A percentile compares a stretch with the other conserved stretches of the same genome.
phyloP scores from a whole-genome alignment of 2,888 invertebrate genomes.

The Ctenicera cuprea region DNA sequence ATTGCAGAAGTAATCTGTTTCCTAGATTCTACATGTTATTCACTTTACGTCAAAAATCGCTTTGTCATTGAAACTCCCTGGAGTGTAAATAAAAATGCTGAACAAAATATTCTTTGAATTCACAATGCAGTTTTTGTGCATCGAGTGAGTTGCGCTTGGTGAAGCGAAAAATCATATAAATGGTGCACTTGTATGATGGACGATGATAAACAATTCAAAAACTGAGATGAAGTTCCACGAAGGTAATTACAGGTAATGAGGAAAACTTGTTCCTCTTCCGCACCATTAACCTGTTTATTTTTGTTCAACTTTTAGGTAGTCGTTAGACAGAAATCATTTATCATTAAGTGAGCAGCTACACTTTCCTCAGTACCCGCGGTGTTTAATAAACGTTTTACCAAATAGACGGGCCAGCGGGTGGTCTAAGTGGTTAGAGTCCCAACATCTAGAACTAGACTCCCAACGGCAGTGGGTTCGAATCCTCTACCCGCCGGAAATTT shows the following conservation, averaged over 20 bases:
- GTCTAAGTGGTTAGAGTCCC: too few species aligned
- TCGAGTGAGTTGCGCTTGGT: background rate
- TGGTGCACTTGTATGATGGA: background rate
- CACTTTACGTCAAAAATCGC: slow-evolving; percentile 24
- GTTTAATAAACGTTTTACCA: too few species aligned
- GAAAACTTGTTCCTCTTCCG: background rate
- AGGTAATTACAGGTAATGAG: slow-evolving; percentile 3
- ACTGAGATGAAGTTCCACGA: background rate
- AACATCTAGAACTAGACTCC: too few species aligned
- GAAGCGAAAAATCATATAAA: background rate
- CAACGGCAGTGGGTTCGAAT: too few species aligned
- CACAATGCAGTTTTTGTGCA: slow-evolving; percentile 1
- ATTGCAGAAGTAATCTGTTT: background rate
- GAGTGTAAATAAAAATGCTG: slow-evolving; percentile 22
- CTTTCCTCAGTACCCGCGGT: too few species aligned
- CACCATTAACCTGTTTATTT: background rate
- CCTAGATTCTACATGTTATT: slow-evolving; percentile 18
- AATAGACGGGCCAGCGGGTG: too few species aligned
- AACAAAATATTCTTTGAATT: background rate
- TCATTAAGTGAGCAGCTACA: too few species aligned
- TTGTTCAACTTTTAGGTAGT: background rate
- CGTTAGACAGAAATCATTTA: background rate
- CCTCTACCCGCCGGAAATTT: too few species aligned
- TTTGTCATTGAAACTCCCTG: slow-evolving; percentile 26
- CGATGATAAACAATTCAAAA: slow-evolving; percentile 5